Base-by-base conservation (phyloP, 2,797 vertebrate genomes). In the Varecia variegata region DNA sequence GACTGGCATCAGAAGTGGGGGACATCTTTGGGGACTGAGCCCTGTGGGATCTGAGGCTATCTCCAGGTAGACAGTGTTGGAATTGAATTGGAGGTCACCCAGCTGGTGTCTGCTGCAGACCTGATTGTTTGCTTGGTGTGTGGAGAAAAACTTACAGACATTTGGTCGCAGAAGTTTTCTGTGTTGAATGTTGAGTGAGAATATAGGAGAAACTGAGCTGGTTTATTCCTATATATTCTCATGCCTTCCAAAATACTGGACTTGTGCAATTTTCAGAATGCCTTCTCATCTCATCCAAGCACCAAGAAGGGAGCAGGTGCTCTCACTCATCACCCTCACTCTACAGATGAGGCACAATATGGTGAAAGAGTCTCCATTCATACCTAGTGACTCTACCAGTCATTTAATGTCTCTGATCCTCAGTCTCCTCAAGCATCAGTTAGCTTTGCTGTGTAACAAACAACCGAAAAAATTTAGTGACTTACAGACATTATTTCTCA, bases 381-480 rank as follows among this genome's bases (percentile, higher is more conserved):
- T 14, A 35, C 14, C 40, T 71, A 40, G 73, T 81, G 74, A 86
- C 23, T 58, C 35, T 81, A 20, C 8, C 18, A 56, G n/a, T 84
- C 60, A 67, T 82, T 80, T 85, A 25, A 40, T 10, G 65, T 74
- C 73, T 81, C 13, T 70, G 52, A 89, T 65, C 32, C 38, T 70
- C 52, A 17, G 6, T 50, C 56, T 11, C 40, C 23, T 12, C 21
- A 13, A 50, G 5, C 54, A 38, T 76, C 47, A 56, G 56, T 86
- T 87, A 83, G 38, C 25, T 84, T 80, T 94, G 38, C 90, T 67
- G 38, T 76, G 13, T 80, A 84, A 88, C 47, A 94, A 92, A 74
- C 5, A 82, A 68, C 52, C 73, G 54, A 80, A 68, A 65, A 38
- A 11, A 20, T 38, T 11, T 45, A 91, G 25, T 10, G 2, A 84